Conservation (phyloP, 2,888 invertebrate genomes). For the Netelia virgata region DNA sequence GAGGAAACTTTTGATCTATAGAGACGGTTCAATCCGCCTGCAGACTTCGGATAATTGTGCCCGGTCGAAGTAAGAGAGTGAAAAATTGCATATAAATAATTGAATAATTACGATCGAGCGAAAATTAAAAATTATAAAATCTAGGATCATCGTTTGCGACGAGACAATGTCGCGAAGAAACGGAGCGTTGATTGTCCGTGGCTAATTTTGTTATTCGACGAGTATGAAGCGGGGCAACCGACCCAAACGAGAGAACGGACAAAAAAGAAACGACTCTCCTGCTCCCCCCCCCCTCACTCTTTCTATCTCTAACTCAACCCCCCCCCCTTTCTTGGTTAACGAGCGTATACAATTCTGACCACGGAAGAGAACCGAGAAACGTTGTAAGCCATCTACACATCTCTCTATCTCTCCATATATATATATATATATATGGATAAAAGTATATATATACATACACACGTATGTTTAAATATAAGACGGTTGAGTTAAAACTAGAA, state of each 20-base stretch:
- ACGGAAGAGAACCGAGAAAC: slow-evolving; percentile 17
- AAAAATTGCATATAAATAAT: not conserved
- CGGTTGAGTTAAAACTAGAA: slow-evolving; percentile 33
- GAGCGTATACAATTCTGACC: slow-evolving; percentile 44
- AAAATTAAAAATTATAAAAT: no score
- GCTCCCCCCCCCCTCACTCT: not conserved
- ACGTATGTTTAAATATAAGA: slow-evolving; percentile 13
- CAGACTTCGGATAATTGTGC: not conserved
- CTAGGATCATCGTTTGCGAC: no score
- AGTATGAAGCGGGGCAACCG: slow-evolving; percentile 8
- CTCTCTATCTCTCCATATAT: no score
- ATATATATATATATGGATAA: not conserved
- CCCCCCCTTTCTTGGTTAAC: slow-evolving; percentile 54
- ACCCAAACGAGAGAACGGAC: slow-evolving; percentile 33
- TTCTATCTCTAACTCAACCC: not conserved
- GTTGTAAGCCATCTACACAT: slow-evolving; percentile 11
- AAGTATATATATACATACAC: no score
- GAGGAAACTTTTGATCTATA: slow-evolving; percentile 31
- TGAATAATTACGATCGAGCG: not conserved
- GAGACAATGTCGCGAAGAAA: slow-evolving; percentile 12
- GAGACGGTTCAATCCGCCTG: slow-evolving; percentile 13
- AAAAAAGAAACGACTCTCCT: not conserved
- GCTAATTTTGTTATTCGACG: slow-evolving; percentile 64
- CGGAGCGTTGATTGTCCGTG: slow-evolving; percentile 58
- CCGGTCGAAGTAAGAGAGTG: not conserved